Percentiles rank a stretch among this genome's conserved stretches.
These are phyloP conservation scores for Circaetus gallicus DNA, from an alignment of 2,113 vertebrate species.

Conservation along the genomic window DNA sequence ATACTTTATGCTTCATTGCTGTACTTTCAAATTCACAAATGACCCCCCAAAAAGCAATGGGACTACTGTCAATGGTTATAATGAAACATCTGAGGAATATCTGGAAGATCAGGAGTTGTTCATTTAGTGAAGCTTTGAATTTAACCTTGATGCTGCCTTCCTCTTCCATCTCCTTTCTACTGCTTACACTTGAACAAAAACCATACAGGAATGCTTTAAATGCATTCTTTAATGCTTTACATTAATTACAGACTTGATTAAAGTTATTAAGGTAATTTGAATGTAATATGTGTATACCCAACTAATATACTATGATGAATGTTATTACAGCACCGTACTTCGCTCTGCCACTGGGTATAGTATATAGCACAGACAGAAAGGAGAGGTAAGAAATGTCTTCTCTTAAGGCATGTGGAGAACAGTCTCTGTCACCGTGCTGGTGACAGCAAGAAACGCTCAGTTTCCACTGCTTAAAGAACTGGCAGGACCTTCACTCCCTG, in stretches of 20 bases:
- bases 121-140: not conserved
- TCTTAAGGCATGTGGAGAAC: not conserved
- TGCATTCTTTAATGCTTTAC: not conserved
- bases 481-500: not conserved
- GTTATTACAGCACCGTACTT: not conserved
- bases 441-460: not conserved
- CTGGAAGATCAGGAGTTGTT: not conserved
- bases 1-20: slow-evolving; percentile 47
- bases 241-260: not conserved
- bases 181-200: not conserved
- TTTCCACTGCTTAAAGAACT: not conserved
- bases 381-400: not conserved
- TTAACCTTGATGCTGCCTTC: not conserved
- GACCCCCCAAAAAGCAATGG: slow-evolving; percentile 12
- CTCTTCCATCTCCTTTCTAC: not conserved
- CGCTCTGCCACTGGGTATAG: not conserved
- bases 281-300: not conserved
- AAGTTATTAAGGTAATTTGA: not conserved
- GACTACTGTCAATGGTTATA: not conserved
- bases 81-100: slow-evolving; percentile 17
- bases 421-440: not conserved
- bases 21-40: slow-evolving; percentile 16
- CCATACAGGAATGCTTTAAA: not conserved
- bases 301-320: not conserved
- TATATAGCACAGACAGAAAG: not conserved